These are phyloP conservation scores for Pardalotus punctatus DNA, from an alignment of 2,113 vertebrate species.

Conservation along the genomic window DNA sequence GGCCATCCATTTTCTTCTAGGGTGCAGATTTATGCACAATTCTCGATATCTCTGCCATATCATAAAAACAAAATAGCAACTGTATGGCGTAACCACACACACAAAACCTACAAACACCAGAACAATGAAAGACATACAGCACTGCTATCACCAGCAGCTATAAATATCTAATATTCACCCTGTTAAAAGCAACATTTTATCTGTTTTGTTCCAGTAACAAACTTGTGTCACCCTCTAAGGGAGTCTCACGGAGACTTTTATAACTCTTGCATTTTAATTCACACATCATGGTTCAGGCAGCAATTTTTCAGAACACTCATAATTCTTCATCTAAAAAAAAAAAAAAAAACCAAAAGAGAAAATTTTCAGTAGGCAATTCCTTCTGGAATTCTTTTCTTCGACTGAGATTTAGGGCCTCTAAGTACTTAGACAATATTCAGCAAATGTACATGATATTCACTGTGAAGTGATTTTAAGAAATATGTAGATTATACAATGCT, in stretches of 20 bases:
- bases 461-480: not conserved
- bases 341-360: not conserved
- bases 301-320: not conserved
- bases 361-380: not conserved
- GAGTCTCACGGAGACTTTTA: not conserved
- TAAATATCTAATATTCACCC: not conserved
- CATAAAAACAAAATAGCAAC: not conserved
- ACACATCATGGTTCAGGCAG: not conserved
- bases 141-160: not conserved
- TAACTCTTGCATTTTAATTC: not conserved
- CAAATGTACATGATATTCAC: not conserved
- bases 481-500: no score
- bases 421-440: not conserved
- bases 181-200: not conserved
- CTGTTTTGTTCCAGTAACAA: not conserved
- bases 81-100: not conserved
- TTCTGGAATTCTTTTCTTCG: not conserved
- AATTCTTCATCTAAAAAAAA: not conserved
- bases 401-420: not conserved
- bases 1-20: not conserved
- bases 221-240: not conserved
- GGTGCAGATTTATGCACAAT: not conserved
- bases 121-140: not conserved
- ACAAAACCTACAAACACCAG: not conserved
- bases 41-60: not conserved